These are phyloP conservation scores for Eulemur albifrons DNA, from an alignment of 2,797 vertebrate species.

Conservation along the genomic window DNA sequence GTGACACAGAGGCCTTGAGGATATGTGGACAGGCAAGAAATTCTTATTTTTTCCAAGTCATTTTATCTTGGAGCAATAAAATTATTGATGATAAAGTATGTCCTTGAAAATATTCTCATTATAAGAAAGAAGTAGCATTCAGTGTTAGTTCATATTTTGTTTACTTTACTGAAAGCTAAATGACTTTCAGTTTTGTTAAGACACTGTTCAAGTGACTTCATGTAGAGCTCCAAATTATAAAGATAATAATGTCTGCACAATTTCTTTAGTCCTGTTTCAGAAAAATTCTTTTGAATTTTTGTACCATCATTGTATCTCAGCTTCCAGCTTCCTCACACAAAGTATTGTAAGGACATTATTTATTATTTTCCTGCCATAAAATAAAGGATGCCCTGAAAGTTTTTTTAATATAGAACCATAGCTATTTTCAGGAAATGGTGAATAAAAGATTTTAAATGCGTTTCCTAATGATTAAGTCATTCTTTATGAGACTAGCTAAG, in stretches of 20 bases:
- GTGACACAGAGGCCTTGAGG: not conserved
- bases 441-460: slow-evolving; percentile 57
- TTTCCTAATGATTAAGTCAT: slow-evolving; percentile 58
- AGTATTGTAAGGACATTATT: slow-evolving; percentile 1
- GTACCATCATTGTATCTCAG: not conserved
- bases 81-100: not conserved
- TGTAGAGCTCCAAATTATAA: not conserved
- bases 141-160: not conserved
- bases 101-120: not conserved
- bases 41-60: not conserved
- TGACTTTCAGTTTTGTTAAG: not conserved
- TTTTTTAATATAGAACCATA: slow-evolving; percentile 32
- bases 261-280: not conserved
- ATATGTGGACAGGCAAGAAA: not conserved
- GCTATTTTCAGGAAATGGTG: slow-evolving; percentile 62
- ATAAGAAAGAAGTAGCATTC: not conserved
- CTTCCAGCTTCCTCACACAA: not conserved
- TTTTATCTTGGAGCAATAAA: not conserved
- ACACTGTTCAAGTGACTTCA: not conserved
- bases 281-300: not conserved
- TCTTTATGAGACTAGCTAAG: not conserved
- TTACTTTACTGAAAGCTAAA: not conserved
- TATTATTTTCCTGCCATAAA: slow-evolving; percentile 50
- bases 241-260: not conserved
- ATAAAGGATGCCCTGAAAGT: not conserved